Evolutionary conservation across 2,888 invertebrate genomes (phyloP), one percentile per base, ranked within the genome.

Genomic region (Eledone cirrhosa): DNA sequence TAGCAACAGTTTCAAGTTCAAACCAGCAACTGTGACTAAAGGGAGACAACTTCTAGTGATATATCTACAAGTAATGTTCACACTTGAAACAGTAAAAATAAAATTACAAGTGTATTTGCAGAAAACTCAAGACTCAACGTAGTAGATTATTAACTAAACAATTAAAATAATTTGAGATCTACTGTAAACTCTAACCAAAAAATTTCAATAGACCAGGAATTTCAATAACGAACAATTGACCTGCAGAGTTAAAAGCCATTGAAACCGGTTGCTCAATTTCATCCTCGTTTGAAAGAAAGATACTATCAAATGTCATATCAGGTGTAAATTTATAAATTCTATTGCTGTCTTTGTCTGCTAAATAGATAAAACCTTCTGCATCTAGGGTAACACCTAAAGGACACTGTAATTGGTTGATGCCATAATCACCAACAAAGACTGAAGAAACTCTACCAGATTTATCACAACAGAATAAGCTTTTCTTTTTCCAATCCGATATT

Each of bases 401-500:
- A 48, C 76, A 76, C 22, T 16, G 27, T 29, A 76, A 48, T 7
- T 76, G 41, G n/a, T 47, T 76, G 7, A 47, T 5, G 0, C 76
- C 76, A 41, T 47, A 27, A 5, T 76, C 76, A 1, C 76, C 76
- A 1, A 48, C 47, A 27, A 76, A 76, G 11, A 48, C 47, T 2
- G 76, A 76, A 48, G 29, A 24, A n/a, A 76, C 76, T 11, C 27
- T 48, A 24, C 76, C 76, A 29, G 41, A 29, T 27, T 19, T 1
- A 16, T 76, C 76, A 29, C 41, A 11, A 29, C 33, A 76, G 19
- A 76, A 76, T 22, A 76, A 48, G 5, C 47, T 27, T 48, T 76
- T 76, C 47, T 48, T 76, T 19, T 76, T 24, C 76, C 76, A 76
- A 48, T 76, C 76, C 0, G 76, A 47, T 13, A 76, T 48, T 19